Evolutionary conservation across 2,888 invertebrate species (phyloP).

Genomic region (Synanthedon formicaeformis): DNA sequence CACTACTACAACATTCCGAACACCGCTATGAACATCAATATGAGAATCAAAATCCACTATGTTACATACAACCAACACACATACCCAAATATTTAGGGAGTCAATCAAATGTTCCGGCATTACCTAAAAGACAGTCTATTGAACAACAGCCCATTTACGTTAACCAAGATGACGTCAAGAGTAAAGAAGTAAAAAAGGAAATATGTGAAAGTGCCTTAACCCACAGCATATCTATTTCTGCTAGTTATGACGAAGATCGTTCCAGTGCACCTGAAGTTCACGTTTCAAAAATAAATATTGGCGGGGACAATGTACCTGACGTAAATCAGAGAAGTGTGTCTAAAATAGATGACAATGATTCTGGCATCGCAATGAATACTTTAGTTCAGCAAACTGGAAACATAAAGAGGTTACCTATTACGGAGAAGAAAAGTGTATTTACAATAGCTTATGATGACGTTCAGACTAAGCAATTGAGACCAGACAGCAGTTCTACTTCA

Average conservation of each 20-base stretch:
- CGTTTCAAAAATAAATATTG: conserved; percentile 66
- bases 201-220: conserved; percentile 55
- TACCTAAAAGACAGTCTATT: conserved; percentile 35
- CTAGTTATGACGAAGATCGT: conserved; percentile 45
- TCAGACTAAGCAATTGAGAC: conserved; percentile 83
- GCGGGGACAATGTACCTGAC: conserved; percentile 39
- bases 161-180: conserved; percentile 56
- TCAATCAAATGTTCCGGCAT: conserved; percentile 55
- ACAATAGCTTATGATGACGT: conserved; percentile 94
- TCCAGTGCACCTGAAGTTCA: conserved; percentile 64
- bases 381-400: conserved; percentile 64
- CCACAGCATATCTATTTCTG: conserved; percentile 59
- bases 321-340: conserved; percentile 26
- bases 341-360: conserved; percentile 78
- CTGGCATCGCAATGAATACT: conserved; percentile 81
- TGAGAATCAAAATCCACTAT: conserved; percentile 64
- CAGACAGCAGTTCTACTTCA: conserved; percentile 84
- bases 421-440: conserved; percentile 92
- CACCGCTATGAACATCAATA: conserved; percentile 79
- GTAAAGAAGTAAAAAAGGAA: conserved; percentile 30
- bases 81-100: conserved; percentile 73
- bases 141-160: conserved; percentile 62
- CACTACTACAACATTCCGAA: conserved; percentile 81
- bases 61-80: conserved; percentile 70
- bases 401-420: conserved; percentile 75